phyloP scores from a whole-genome alignment of 2,797 vertebrate genomes.

The Euthynnus affinis region DNA sequence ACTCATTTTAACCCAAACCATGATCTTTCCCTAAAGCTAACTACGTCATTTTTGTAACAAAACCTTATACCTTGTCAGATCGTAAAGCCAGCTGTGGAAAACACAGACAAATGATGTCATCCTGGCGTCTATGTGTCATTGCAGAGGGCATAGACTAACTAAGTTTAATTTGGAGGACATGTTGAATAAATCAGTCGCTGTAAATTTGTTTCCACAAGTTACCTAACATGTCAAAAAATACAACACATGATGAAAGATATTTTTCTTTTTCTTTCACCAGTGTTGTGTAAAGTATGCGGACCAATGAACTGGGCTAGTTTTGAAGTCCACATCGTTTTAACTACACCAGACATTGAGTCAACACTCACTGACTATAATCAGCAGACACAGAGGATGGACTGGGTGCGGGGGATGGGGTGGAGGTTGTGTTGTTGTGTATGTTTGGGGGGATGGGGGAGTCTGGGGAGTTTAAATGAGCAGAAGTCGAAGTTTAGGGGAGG shows the following conservation, averaged over 20 bases:
- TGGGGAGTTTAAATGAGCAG: slow-evolving; percentile 69
- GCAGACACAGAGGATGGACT: slow-evolving; percentile 22
- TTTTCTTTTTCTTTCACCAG: no score
- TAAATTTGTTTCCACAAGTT: no score
- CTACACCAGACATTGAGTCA: slow-evolving; percentile 4
- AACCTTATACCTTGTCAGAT: no score
- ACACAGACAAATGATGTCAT: no score
- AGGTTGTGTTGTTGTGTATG: slow-evolving; percentile 32
- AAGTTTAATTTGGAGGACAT: no score
- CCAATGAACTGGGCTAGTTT: neutral
- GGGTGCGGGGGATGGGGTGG: slow-evolving; percentile 2
- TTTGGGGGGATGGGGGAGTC: slow-evolving; percentile 49
- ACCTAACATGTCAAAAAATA: neutral
- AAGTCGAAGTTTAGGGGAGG: slow-evolving; percentile 27
- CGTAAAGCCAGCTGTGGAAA: no score
- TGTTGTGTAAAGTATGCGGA: neutral
- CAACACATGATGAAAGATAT: neutral
- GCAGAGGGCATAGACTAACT: no score
- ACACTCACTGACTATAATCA: slow-evolving; percentile 17
- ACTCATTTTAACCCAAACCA: no score
- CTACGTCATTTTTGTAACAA: no score
- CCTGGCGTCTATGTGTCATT: no score
- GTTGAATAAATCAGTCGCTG: no score
- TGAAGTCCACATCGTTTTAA: slow-evolving; percentile 9
- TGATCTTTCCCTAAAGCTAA: no score